Conservation (phyloP, 1,140 invertebrate species). For the Agrypnia vestita region DNA sequence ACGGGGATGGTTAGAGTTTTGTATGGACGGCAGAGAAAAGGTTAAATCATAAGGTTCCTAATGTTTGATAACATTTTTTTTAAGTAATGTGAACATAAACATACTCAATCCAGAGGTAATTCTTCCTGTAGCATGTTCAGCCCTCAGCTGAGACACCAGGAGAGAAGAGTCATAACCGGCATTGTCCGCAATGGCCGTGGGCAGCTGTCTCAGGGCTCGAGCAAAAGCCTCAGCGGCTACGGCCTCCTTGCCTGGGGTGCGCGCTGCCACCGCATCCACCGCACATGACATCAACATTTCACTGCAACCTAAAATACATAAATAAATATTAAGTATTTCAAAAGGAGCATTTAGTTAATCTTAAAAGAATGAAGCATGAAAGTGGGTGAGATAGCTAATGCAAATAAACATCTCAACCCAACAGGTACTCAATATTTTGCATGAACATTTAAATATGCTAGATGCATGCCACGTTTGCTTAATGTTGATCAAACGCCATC, state of each 20-base stretch:
- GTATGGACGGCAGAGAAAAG: too few relatives aligned
- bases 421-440: too few relatives aligned
- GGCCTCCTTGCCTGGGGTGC: slow-evolving; percentile 97
- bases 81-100: slow-evolving; percentile 56
- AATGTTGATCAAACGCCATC: too few relatives aligned
- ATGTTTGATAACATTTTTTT: too few relatives aligned
- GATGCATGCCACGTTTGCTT: too few relatives aligned
- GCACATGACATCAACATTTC: slow-evolving; percentile 98
- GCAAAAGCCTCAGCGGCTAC: slow-evolving; percentile 98
- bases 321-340: background rate
- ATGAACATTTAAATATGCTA: too few relatives aligned
- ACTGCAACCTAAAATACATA: slow-evolving; percentile 77
- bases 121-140: slow-evolving; percentile 87
- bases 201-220: slow-evolving; percentile 88
- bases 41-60: too few relatives aligned
- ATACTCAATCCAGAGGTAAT: slow-evolving; percentile 88
- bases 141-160: slow-evolving; percentile 91
- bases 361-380: background rate
- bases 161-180: slow-evolving; percentile 98
- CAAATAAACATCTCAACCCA: too few relatives aligned
- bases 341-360: background rate
- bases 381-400: background rate
- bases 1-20: too few relatives aligned
- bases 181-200: slow-evolving; percentile 98
- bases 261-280: slow-evolving; percentile 86